Conservation (phyloP, 2,888 invertebrate species). For the Aethes cnicana region DNA sequence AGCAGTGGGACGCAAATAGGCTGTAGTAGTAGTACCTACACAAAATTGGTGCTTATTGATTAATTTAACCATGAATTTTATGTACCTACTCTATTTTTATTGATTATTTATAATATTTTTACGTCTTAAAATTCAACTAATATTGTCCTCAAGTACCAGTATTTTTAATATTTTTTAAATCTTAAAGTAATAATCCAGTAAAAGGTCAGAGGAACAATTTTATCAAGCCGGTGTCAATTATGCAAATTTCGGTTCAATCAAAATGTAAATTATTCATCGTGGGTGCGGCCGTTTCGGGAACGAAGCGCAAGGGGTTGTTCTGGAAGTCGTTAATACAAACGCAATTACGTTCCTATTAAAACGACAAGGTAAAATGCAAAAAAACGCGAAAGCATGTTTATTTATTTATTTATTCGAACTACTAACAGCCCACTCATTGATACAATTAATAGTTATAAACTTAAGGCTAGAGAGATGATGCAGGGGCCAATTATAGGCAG, state of each 20-base stretch:
- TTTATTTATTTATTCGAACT: too few relatives aligned
- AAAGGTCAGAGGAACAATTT: conserved; percentile 2
- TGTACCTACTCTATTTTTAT: too few relatives aligned
- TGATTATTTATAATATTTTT: not conserved
- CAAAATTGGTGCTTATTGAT: too few relatives aligned
- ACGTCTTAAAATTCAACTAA: not conserved
- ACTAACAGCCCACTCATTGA: too few relatives aligned
- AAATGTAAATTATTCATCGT: conserved; percentile 14
- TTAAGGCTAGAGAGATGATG: too few relatives aligned
- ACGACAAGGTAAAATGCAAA: not conserved
- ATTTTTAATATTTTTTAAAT: conserved; percentile 18
- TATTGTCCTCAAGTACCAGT: not conserved
- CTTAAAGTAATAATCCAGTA: conserved; percentile 12
- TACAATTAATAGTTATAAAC: too few relatives aligned
- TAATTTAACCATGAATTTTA: too few relatives aligned
- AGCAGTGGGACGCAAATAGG: too few relatives aligned
- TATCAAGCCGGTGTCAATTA: conserved; percentile 19
- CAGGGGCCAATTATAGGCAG: too few relatives aligned
- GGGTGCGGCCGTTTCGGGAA: not conserved
- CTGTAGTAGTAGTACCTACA: too few relatives aligned
- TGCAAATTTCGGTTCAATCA: conserved; percentile 11
- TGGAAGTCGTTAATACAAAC: not conserved
- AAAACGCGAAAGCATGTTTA: too few relatives aligned
- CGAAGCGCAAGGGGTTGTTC: not conserved
- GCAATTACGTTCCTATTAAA: not conserved